A percentile compares a stretch with the other conserved stretches of the same genome.
These are phyloP conservation scores for Triplophysa tibetana DNA, from an alignment of 2,113 vertebrate species.

Conservation along the genomic window DNA sequence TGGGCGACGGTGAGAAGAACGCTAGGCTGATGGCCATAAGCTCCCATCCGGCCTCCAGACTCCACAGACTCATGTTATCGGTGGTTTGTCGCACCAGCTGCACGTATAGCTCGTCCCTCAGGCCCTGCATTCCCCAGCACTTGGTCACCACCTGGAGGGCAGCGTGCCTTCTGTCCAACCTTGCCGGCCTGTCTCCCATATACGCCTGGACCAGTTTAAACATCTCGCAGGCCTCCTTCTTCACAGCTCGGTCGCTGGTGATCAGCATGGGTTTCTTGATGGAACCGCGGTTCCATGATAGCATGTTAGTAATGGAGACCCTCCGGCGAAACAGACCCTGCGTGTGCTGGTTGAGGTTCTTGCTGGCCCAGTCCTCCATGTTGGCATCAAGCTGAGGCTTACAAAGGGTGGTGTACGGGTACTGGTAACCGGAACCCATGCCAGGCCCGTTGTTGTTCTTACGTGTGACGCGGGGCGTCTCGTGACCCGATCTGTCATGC, in stretches of 20 bases:
- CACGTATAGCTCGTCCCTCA: constrained; percentile 80
- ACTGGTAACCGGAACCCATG: constrained; percentile 59
- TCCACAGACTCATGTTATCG: constrained; percentile 71
- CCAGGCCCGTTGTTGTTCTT: constrained; percentile 2
- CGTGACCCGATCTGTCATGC: neutral
- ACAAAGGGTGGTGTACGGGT: constrained; percentile 71
- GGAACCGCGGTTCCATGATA: constrained; percentile 77
- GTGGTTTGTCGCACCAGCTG: constrained; percentile 80
- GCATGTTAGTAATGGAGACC: constrained; percentile 81
- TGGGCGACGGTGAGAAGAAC: constrained; percentile 81
- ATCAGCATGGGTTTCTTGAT: constrained; percentile 84
- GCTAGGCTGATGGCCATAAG: constrained; percentile 80
- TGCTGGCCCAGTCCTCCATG: constrained; percentile 81
- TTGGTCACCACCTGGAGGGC: constrained; percentile 74
- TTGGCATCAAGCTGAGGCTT: constrained; percentile 75
- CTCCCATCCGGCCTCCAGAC: constrained; percentile 78
- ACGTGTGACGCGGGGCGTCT: neutral
- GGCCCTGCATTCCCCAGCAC: constrained; percentile 77
- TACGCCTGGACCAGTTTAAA: constrained; percentile 82
- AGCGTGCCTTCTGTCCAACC: constrained; percentile 71
- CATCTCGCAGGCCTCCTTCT: constrained; percentile 81
- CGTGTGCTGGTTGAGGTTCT: constrained; percentile 82
- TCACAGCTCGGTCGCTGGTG: constrained; percentile 74
- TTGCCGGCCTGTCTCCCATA: constrained; percentile 79
- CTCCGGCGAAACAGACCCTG: constrained; percentile 80